phyloP scores from a whole-genome alignment of 2,888 invertebrate species.

The Nycteola revayana region DNA sequence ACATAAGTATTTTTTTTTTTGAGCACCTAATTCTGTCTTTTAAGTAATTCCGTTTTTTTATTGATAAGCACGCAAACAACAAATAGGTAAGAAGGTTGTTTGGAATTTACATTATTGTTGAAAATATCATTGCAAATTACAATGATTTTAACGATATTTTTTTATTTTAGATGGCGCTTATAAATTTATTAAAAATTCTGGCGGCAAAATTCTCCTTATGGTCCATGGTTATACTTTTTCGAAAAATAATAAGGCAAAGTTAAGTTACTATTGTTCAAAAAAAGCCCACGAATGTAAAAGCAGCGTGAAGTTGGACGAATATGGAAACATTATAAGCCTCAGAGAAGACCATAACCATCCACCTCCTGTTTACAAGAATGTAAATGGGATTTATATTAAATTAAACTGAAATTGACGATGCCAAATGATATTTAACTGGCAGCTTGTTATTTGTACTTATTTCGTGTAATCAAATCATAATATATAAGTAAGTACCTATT shows the following conservation, averaged over 20 bases:
- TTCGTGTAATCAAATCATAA: no score
- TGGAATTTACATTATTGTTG: no score
- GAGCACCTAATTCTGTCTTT: no score
- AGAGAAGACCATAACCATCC: constrained; percentile 23
- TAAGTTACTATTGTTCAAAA: constrained; percentile 21
- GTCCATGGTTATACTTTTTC: constrained; percentile 16
- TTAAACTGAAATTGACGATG: not conserved
- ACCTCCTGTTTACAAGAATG: constrained; percentile 7
- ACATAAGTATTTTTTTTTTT: no score
- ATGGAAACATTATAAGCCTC: constrained; percentile 11
- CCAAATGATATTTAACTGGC: no score
- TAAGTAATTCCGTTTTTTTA: no score
- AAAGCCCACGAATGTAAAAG: constrained; percentile 4
- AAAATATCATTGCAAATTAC: no score
- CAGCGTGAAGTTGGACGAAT: constrained; percentile 14
- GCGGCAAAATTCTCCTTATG: constrained; percentile 13
- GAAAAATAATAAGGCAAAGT: constrained; percentile 2
- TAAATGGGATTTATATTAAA: constrained; percentile 5
- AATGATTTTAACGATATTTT: no score
- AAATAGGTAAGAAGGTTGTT: no score
- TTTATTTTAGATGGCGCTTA: constrained; percentile 4
- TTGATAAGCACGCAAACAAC: no score
- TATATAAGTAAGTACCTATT: no score
- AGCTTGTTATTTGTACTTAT: no score
- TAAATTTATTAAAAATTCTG: constrained; percentile 9